phyloP scores from a whole-genome alignment of 2,113 vertebrate genomes.

The Silurus meridionalis region DNA sequence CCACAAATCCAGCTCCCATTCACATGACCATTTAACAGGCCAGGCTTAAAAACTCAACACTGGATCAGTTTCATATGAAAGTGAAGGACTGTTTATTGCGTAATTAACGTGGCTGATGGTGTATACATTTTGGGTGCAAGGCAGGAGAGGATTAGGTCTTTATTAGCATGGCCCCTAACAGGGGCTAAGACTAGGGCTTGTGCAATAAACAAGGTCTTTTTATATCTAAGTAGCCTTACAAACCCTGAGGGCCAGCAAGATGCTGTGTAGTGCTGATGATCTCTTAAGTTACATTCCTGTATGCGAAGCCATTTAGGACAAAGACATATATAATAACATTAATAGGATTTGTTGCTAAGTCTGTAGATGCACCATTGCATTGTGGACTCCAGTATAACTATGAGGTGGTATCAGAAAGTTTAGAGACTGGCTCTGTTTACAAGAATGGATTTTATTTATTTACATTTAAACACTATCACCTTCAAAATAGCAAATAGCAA shows the following conservation, averaged over 20 bases:
- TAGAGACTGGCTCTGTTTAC: no score
- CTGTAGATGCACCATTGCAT: conserved; percentile 11
- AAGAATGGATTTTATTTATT: no score
- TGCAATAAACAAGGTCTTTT: conserved; percentile 53
- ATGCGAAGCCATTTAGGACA: conserved; percentile 7
- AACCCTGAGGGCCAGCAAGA: conserved; percentile 52
- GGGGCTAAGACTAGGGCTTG: conserved; percentile 19
- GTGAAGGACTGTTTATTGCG: conserved; percentile 37
- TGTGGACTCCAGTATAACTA: background rate
- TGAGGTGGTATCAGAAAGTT: background rate
- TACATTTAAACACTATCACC: no score
- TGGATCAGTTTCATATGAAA: conserved; percentile 19
- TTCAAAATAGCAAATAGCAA: no score
- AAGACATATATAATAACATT: background rate
- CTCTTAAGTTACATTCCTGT: conserved; percentile 57
- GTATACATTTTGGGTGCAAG: conserved; percentile 1
- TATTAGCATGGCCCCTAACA: background rate
- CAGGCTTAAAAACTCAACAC: conserved; percentile 36
- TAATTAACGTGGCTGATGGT: background rate
- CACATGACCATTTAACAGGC: conserved; percentile 38
- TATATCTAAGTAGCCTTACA: conserved; percentile 47
- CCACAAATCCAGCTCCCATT: background rate
- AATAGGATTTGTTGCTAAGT: conserved; percentile 8
- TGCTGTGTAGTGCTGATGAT: conserved; percentile 43
- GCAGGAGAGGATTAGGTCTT: conserved; percentile 1